Conservation (phyloP, 2,888 invertebrate genomes). For the Xanthia icteritia region DNA sequence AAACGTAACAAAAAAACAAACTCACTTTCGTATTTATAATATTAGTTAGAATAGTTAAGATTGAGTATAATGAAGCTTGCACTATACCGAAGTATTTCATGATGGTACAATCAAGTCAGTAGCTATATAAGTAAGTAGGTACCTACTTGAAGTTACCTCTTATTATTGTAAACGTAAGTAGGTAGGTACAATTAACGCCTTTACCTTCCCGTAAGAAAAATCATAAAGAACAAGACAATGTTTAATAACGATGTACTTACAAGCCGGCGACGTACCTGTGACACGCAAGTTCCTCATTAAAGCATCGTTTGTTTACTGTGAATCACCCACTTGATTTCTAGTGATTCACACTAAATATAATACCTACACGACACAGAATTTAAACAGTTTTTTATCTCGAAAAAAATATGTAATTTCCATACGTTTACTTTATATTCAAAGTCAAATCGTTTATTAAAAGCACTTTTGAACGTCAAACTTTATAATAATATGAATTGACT, state of each 20-base stretch:
- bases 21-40: too few relatives aligned
- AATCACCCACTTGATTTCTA: constrained; percentile 51
- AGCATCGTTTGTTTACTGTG: constrained; percentile 30
- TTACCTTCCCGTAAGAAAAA: not conserved
- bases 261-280: constrained; percentile 8
- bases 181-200: not conserved
- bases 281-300: constrained; percentile 54
- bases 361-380: constrained; percentile 10
- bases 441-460: too few relatives aligned
- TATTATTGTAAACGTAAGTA: not conserved
- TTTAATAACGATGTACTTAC: not conserved
- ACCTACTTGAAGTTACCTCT: not conserved
- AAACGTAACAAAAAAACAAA: too few relatives aligned
- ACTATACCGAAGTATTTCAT: too few relatives aligned
- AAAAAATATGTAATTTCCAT: constrained; percentile 1
- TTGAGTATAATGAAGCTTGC: not conserved
- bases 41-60: too few relatives aligned
- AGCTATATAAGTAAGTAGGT: too few relatives aligned
- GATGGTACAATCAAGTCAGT: too few relatives aligned
- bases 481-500: too few relatives aligned
- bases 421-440: not conserved
- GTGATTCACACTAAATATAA: constrained; percentile 45
- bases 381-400: constrained; percentile 21
- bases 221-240: constrained; percentile 13
- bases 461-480: too few relatives aligned